Evolutionary conservation across 2,113 vertebrate species (phyloP), one percentile per base, ranked within the genome.

Genomic region (Dryoscopus gambensis): DNA sequence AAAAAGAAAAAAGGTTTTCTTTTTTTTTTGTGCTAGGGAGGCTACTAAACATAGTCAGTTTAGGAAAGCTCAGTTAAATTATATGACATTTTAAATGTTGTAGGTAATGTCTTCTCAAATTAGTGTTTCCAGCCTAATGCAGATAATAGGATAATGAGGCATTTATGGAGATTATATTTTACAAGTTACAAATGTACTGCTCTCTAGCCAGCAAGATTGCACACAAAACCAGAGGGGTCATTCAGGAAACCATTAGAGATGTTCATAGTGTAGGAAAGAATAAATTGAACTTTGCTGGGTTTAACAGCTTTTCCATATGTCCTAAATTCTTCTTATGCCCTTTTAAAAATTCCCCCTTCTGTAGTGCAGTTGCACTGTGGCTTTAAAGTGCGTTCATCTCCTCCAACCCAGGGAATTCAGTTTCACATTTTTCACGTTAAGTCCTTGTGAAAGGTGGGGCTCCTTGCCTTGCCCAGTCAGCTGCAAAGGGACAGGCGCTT

Each of bases 91-190:
- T 91, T 42, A 93, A 78, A 85, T 65, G 30, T 63, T 84, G 24
- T 2, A 79, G 30, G 74, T 79, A 85, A 77, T 71, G 39, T 55
- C 46, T 77, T 84, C 85, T 85, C 78, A 55, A 50, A 75, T 77
- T 74, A 55, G 63, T 63, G 33, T 91, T 96, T 69, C 42, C 59
- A 88, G 33, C 39, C 44, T 85, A 82, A 87, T 57, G 79, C 84
- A 77, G 67, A 52, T 85, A 91, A 85, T 79, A 64, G 21, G 78
- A 83, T 91, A 95, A 96, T 73, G 84, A 90, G 75, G 23, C 55
- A 50, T 90, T 96, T 91, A 83, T 85, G 42, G 35, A 69, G 39
- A 90, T 96, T 44, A 8, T 85, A 79, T 83, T 90, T 87, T 78
- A 67, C 62, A 93, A 93, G 42, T 93, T 82, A 93, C 59, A 80